Evolutionary conservation across 2,888 invertebrate species (phyloP).

Genomic region (Ochropleura leucogaster): DNA sequence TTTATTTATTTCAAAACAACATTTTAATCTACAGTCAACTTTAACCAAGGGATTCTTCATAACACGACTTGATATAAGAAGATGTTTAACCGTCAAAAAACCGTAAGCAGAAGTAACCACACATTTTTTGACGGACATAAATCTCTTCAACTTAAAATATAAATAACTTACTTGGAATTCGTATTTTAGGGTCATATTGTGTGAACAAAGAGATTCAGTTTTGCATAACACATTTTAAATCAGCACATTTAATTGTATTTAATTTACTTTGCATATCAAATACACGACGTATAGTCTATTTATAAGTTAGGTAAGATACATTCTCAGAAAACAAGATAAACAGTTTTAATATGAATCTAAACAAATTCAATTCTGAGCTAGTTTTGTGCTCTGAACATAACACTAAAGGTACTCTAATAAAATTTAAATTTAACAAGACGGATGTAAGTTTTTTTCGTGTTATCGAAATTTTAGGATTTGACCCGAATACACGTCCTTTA

Average conservation of each 20-base stretch:
- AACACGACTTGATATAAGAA: neutral
- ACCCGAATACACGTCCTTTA: conserved; percentile 38
- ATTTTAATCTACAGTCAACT: no score
- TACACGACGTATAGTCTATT: neutral
- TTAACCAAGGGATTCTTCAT: neutral
- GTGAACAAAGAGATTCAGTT: neutral
- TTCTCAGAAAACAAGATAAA: neutral
- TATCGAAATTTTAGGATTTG: conserved; percentile 11
- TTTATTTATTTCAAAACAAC: neutral
- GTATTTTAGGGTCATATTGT: neutral
- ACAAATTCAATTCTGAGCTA: conserved; percentile 17
- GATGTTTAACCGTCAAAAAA: neutral
- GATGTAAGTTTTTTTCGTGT: conserved; percentile 22
- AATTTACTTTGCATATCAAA: neutral
- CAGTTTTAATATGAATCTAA: neutral
- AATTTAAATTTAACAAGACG: neutral
- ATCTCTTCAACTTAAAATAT: neutral
- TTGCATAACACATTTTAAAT: neutral
- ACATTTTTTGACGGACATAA: no score
- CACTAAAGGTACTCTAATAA: neutral
- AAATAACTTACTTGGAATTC: no score
- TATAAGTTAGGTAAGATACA: neutral
- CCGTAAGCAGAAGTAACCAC: neutral
- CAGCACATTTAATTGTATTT: neutral
- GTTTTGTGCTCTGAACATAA: neutral